Conservation (phyloP, 2,797 vertebrate genomes). For the Euthynnus affinis region DNA sequence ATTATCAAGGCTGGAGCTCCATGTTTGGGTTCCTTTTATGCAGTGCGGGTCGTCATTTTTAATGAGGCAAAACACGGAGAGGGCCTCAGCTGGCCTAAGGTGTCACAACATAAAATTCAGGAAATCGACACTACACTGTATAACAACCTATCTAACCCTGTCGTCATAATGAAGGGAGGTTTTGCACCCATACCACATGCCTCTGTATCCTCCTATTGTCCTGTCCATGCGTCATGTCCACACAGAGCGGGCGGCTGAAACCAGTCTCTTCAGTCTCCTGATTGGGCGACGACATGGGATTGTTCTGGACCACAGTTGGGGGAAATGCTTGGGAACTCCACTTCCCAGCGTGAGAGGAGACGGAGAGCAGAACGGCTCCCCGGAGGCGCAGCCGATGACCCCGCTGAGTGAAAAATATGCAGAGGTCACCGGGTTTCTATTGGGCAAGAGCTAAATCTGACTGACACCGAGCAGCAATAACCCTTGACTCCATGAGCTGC, state of each 20-base stretch:
- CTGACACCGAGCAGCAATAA: constrained; percentile 81
- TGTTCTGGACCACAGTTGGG: constrained; percentile 91
- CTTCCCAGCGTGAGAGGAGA: constrained; percentile 97
- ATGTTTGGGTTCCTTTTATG: constrained; percentile 12
- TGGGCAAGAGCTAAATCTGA: constrained; percentile 83
- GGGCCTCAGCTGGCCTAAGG: constrained; percentile 57
- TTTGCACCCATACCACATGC: constrained; percentile 90
- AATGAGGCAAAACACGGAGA: constrained; percentile 43
- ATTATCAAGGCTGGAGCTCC: constrained; percentile 45
- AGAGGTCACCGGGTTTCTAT: constrained; percentile 93
- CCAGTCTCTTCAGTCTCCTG: constrained; percentile 80
- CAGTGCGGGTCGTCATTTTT: constrained; percentile 29
- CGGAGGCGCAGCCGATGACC: constrained; percentile 90
- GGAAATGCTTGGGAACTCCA: constrained; percentile 94
- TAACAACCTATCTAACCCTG: constrained; percentile 50
- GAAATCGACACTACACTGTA: constrained; percentile 60
- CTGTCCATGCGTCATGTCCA: constrained; percentile 92
- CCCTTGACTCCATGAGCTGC: constrained; percentile 76
- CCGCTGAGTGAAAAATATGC: constrained; percentile 94
- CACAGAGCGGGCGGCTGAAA: constrained; percentile 84
- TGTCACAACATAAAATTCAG: constrained; percentile 69
- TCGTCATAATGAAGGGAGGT: constrained; percentile 85
- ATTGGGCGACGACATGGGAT: constrained; percentile 91
- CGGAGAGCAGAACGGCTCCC: constrained; percentile 93
- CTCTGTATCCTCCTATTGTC: constrained; percentile 99